A percentile compares a stretch with the other conserved stretches of the same genome.
These are phyloP conservation scores for Dichetophora obliterata DNA, from an alignment of 2,888 invertebrate genomes.

Conservation along the genomic window DNA sequence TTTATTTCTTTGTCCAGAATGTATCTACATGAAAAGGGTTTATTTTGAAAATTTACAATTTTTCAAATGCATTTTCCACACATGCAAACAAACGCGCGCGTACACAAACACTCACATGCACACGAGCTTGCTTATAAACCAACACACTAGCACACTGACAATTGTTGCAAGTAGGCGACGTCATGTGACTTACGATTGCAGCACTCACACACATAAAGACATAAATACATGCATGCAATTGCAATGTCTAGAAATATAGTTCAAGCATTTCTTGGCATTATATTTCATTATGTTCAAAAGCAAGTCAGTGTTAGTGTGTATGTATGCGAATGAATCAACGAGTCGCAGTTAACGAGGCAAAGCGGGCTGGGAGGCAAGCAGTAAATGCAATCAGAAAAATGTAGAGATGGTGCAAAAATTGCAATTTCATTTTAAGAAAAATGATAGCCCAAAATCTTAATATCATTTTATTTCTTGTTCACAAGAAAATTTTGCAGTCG, in stretches of 20 bases:
- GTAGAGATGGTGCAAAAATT: no score
- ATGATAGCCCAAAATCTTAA: no score
- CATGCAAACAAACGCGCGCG: neutral
- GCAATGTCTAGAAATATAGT: conserved; percentile 18
- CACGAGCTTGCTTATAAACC: neutral
- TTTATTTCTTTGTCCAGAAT: conserved; percentile 3
- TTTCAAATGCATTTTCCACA: conserved; percentile 20
- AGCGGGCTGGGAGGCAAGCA: neutral
- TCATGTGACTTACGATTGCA: conserved; percentile 1
- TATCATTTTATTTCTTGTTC: no score
- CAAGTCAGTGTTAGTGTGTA: neutral
- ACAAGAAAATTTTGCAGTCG: no score
- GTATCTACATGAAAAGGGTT: conserved; percentile 32
- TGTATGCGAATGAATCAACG: neutral
- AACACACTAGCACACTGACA: neutral
- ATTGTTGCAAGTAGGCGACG: neutral
- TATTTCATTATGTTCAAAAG: conserved; percentile 14
- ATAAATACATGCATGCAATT: neutral
- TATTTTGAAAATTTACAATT: conserved; percentile 32
- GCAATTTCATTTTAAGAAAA: no score
- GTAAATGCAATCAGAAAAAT: no score
- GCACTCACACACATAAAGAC: neutral
- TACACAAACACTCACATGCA: neutral
- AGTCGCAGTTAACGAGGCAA: neutral
- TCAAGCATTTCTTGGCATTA: conserved; percentile 16